Evolutionary conservation across 2,888 invertebrate genomes (phyloP).

Genomic region (Girardia tigrina): DNA sequence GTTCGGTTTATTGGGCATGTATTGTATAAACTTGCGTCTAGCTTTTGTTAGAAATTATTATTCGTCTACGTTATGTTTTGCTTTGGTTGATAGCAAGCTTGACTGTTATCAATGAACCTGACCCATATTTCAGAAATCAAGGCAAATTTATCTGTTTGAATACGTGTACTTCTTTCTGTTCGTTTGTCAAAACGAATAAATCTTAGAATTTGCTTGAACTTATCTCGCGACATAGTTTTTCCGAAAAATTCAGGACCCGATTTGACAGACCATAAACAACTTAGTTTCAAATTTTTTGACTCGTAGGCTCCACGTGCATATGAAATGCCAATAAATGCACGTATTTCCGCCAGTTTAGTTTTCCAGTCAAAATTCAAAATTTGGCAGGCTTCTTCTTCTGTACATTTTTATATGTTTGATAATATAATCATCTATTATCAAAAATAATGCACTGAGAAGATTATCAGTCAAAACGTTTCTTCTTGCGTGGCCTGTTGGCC

Average conservation of each 20-base stretch:
- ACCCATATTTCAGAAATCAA: background rate
- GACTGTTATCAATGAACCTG: background rate
- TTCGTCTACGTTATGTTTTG: no score
- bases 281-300: background rate
- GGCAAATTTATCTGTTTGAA: slow-evolving; percentile 5
- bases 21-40: background rate
- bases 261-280: no score
- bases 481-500: slow-evolving; percentile 15
- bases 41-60: no score
- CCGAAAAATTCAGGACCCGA: no score
- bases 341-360: background rate
- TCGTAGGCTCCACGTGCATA: background rate
- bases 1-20: background rate
- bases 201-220: background rate
- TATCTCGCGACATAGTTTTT: background rate
- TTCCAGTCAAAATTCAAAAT: background rate
- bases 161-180: background rate
- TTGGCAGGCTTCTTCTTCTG: background rate
- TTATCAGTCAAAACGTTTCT: background rate
- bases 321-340: background rate
- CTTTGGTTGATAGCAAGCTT: background rate
- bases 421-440: background rate
- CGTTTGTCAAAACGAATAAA: background rate
- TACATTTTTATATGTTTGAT: background rate
- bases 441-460: background rate